Percentiles rank a stretch among this genome's conserved stretches.
Evolutionary conservation across 2,113 vertebrate species (phyloP).

Genomic region (Polyodon spathula): DNA sequence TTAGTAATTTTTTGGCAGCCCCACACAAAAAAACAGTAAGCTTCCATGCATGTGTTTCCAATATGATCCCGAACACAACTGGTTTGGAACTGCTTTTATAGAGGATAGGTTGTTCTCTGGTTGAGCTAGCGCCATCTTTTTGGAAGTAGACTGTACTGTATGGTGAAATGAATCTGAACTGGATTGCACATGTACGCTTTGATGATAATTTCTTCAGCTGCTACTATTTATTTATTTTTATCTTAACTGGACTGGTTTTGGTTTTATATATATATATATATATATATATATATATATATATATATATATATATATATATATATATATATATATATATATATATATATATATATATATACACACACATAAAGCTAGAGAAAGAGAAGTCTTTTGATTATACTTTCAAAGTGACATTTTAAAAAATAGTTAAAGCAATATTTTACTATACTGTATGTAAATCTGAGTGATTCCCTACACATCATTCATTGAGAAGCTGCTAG

Average conservation of each 20-base stretch:
- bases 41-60: not conserved
- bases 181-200: not conserved
- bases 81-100: not conserved
- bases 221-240: not conserved
- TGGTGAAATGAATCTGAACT: not conserved
- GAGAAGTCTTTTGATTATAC: no score
- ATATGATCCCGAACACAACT: not conserved
- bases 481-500: no score
- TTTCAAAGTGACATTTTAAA: no score
- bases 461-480: no score
- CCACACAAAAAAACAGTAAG: not conserved
- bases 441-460: no score
- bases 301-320: no score
- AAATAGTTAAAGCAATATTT: no score
- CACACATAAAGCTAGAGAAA: no score
- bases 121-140: not conserved
- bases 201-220: not conserved
- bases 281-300: no score
- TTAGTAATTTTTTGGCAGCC: not conserved
- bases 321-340: no score
- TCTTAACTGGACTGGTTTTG: not conserved
- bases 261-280: not conserved
- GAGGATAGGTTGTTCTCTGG: not conserved
- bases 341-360: no score
- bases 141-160: not conserved